A percentile compares a stretch with the other conserved stretches of the same genome.
phyloP scores from a whole-genome alignment of 1,140 invertebrate genomes.

The Zophobas morio region DNA sequence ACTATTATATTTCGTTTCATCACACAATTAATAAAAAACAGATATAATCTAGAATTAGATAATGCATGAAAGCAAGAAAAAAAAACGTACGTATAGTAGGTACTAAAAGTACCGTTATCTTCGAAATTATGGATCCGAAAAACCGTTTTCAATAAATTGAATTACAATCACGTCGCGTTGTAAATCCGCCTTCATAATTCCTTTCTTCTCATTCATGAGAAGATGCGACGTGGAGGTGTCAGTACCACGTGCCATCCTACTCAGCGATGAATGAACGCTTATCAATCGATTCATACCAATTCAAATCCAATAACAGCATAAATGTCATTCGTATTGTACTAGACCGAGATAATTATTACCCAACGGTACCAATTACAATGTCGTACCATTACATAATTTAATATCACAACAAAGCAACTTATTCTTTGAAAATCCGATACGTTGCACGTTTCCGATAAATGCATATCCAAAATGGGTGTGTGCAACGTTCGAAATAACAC shows the following conservation, averaged over 20 bases:
- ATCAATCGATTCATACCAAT: not conserved
- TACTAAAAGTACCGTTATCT: too few species aligned
- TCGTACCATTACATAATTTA: conserved; percentile 23
- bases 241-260: not conserved
- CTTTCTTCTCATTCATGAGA: not conserved
- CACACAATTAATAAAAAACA: too few species aligned
- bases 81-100: too few species aligned
- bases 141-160: too few species aligned
- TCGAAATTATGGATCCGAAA: too few species aligned
- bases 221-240: not conserved
- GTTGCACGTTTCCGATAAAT: conserved; percentile 22
- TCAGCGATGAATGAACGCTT: conserved; percentile 11
- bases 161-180: too few species aligned
- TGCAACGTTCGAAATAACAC: conserved; percentile 8
- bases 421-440: conserved; percentile 21
- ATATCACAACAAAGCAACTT: conserved; percentile 7
- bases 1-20: too few species aligned
- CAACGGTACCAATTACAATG: conserved; percentile 6
- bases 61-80: too few species aligned
- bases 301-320: not conserved
- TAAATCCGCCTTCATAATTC: not conserved
- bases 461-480: conserved; percentile 26
- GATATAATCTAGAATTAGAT: too few species aligned
- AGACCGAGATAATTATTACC: conserved; percentile 14
- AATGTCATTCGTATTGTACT: conserved; percentile 18